Percentiles rank a stretch among this genome's conserved stretches.
Evolutionary conservation across 2,113 vertebrate genomes (phyloP).

Genomic region (Prunella himalayana): DNA sequence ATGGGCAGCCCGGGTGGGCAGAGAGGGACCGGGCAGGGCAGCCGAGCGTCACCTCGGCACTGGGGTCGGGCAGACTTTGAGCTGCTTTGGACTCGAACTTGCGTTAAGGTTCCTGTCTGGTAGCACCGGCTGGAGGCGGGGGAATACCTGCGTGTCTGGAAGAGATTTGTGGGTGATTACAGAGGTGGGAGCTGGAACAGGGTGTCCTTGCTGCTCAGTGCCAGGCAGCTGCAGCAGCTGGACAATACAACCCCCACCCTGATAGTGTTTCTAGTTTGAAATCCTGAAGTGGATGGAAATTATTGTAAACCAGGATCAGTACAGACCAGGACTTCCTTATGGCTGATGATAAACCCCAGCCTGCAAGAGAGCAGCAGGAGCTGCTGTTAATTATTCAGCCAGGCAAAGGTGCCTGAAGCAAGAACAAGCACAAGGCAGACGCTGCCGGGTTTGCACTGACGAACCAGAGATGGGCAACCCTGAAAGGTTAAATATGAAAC

Average conservation of each 20-base stretch:
- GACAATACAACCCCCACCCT: fast-evolving
- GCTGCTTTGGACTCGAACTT: not conserved
- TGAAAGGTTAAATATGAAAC: not conserved
- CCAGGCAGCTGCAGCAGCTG: not conserved
- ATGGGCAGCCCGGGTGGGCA: not conserved
- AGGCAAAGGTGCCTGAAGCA: not conserved
- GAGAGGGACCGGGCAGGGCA: not conserved
- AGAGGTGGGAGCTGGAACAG: not conserved
- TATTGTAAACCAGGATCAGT: not conserved
- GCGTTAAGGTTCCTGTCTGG: not conserved
- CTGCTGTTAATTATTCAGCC: not conserved
- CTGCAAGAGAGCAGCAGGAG: not conserved
- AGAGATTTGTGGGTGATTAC: not conserved
- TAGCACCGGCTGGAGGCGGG: no score
- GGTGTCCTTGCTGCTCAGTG: not conserved
- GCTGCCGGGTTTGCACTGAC: not conserved
- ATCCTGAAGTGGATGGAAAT: not conserved
- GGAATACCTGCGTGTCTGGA: not conserved
- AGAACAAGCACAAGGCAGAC: not conserved
- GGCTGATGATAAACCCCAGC: not conserved
- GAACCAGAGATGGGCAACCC: fast-evolving
- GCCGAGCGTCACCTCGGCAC: fast-evolving
- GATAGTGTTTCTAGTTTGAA: not conserved
- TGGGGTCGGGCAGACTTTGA: not conserved
- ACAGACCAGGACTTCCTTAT: not conserved